Evolutionary conservation across 2,888 invertebrate species (phyloP).

Genomic region (Drosophila mimetica): DNA sequence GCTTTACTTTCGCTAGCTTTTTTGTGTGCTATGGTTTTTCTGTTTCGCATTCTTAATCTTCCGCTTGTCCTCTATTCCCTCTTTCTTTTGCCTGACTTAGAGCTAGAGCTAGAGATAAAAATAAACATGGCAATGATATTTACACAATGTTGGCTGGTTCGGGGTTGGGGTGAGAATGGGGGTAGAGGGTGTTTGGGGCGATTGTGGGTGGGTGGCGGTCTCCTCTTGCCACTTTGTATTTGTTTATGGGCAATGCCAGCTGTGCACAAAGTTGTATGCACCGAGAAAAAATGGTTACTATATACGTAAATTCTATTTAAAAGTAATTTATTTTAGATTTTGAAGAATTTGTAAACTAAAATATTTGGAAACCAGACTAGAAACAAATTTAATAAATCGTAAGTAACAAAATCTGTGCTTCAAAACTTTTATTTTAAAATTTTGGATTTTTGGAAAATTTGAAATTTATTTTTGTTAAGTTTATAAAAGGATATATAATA

Average conservation of each 20-base stretch:
- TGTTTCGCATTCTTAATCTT: constrained; percentile 8
- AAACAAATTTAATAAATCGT: too few species aligned
- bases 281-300: constrained; percentile 22
- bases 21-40: constrained; percentile 38
- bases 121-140: constrained; percentile 77
- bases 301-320: too few species aligned
- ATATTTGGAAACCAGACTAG: too few species aligned
- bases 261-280: constrained; percentile 63
- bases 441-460: too few species aligned
- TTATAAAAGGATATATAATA: too few species aligned
- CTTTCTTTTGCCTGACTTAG: constrained; percentile 51
- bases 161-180: constrained; percentile 25
- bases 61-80: constrained; percentile 7
- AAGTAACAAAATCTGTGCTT: too few species aligned
- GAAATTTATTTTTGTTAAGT: too few species aligned
- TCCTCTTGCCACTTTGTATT: constrained; percentile 68
- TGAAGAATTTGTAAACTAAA: too few species aligned
- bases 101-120: constrained; percentile 76
- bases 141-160: constrained; percentile 68
- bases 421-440: too few species aligned
- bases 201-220: constrained; percentile 23
- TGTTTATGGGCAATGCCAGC: constrained; percentile 69
- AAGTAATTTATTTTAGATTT: too few species aligned
- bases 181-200: constrained; percentile 15
- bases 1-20: constrained; percentile 23